phyloP scores from a whole-genome alignment of 2,113 vertebrate genomes.

The Promerops cafer region DNA sequence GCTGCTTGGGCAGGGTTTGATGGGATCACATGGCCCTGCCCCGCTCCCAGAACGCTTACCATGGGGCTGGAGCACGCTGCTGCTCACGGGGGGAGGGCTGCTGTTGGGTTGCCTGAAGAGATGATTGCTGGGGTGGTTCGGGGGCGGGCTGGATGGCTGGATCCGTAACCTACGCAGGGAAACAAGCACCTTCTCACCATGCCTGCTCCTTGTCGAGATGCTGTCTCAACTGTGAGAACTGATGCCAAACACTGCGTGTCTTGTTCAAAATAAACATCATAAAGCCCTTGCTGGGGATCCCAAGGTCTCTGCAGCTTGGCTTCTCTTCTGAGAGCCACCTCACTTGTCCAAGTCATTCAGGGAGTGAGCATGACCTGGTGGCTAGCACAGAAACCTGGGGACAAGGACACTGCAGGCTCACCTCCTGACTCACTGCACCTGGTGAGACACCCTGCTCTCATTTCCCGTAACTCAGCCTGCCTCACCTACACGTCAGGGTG shows the following conservation, averaged over 20 bases:
- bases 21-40: neutral
- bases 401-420: neutral
- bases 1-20: neutral
- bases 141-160: constrained; percentile 95
- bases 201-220: neutral
- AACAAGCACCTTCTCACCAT: neutral
- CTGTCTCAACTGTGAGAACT: neutral
- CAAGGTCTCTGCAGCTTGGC: neutral
- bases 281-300: neutral
- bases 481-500: neutral
- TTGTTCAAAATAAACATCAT: neutral
- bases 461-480: neutral
- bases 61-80: constrained; percentile 85
- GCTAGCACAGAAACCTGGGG: neutral
- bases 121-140: constrained; percentile 94
- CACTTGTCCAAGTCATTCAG: neutral
- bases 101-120: constrained; percentile 93
- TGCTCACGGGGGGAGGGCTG: constrained; percentile 86
- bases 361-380: accelerated
- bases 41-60: constrained; percentile 69
- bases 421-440: neutral
- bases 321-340: neutral
- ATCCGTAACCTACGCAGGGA: constrained; percentile 86
- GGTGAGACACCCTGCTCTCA: neutral
- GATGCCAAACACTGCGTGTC: accelerated